Percentiles rank a stretch among this genome's conserved stretches.
Evolutionary conservation across 2,113 vertebrate species (phyloP).

Genomic region (Ictidomys tridecemlineatus): DNA sequence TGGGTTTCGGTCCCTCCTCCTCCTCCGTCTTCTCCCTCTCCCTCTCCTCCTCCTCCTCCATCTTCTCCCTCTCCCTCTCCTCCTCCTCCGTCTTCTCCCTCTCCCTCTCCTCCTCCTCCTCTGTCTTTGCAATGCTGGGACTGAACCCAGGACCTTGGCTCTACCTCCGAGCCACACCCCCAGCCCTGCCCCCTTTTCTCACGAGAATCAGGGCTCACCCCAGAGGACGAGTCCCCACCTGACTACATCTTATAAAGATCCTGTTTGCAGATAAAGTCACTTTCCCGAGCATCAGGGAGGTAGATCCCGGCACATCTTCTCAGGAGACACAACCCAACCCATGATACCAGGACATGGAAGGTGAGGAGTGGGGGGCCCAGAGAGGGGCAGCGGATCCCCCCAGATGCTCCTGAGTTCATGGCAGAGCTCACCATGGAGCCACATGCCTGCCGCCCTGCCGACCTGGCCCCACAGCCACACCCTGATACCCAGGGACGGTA

Average conservation of each 20-base stretch:
- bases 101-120: no score
- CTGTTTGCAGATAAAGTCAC: not conserved
- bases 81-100: no score
- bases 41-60: no score
- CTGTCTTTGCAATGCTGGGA: not conserved
- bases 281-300: no score
- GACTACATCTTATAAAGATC: not conserved
- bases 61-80: not conserved
- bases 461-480: not conserved
- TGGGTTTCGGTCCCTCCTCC: not conserved
- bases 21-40: no score
- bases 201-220: not conserved
- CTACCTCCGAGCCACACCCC: not conserved
- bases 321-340: not conserved
- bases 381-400: fast-evolving
- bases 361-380: not conserved
- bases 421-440: not conserved
- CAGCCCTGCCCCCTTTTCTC: no score
- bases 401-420: not conserved
- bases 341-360: no score
- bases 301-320: no score
- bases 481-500: no score
- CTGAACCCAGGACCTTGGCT: not conserved
- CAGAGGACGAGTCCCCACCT: not conserved
- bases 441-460: fast-evolving